A percentile compares a stretch with the other conserved stretches of the same genome.
phyloP scores from a whole-genome alignment of 1,140 invertebrate species.

The Rhyacophila brunnea region DNA sequence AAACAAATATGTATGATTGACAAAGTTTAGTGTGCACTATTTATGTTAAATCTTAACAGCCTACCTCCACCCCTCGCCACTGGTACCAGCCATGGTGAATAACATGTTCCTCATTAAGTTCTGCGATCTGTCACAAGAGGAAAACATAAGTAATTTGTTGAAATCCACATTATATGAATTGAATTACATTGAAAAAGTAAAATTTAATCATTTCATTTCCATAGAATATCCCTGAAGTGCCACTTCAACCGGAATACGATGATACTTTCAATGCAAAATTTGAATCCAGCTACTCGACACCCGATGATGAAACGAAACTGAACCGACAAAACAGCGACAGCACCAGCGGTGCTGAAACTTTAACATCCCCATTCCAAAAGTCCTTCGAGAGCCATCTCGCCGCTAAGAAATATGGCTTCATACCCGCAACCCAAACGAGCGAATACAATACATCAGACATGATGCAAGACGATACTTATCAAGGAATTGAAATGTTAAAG shows the following conservation, averaged over 20 bases:
- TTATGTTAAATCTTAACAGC: no score
- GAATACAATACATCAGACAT: constrained; percentile 7
- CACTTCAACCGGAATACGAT: constrained; percentile 27
- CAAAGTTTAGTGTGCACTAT: no score
- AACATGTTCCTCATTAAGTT: no score
- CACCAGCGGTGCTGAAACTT: constrained; percentile 20
- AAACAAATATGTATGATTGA: no score
- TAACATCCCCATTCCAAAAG: constrained; percentile 29
- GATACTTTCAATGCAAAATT: constrained; percentile 29
- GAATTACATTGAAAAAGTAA: no score
- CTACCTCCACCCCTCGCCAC: no score
- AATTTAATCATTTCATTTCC: constrained; percentile 3
- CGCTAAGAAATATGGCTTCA: constrained; percentile 12
- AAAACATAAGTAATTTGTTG: no score
- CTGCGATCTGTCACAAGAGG: no score
- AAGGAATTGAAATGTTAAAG: constrained; percentile 26
- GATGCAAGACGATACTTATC: constrained; percentile 20
- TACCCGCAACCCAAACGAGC: not conserved
- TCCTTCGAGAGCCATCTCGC: constrained; percentile 22
- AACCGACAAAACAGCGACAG: constrained; percentile 34
- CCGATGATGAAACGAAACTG: constrained; percentile 26
- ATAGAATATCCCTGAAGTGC: constrained; percentile 33
- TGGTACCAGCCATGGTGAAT: no score
- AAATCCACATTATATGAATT: no score
- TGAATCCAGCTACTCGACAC: constrained; percentile 26